These are phyloP conservation scores for Nemoura dubitans DNA, from an alignment of 2,888 invertebrate genomes.

Conservation along the genomic window DNA sequence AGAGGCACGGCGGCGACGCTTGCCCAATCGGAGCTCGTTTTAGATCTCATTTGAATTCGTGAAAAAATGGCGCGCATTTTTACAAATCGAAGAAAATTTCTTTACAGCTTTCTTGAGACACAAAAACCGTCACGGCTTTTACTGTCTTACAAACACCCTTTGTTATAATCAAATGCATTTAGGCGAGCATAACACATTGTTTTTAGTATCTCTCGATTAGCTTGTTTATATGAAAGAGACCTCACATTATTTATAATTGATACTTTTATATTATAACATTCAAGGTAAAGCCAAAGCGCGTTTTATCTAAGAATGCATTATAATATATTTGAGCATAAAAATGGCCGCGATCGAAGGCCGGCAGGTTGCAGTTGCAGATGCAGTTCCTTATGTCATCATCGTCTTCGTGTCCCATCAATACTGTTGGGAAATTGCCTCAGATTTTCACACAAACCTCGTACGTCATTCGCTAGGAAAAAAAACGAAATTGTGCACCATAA, in stretches of 20 bases:
- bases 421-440: not conserved
- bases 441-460: not conserved
- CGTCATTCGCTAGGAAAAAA: not conserved
- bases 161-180: not conserved
- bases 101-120: not conserved
- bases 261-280: not conserved
- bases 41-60: not conserved
- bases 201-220: not conserved
- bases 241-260: not conserved
- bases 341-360: not conserved
- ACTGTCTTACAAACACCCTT: not conserved
- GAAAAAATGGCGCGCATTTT: not conserved
- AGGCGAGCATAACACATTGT: not conserved
- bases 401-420: not conserved
- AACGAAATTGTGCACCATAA: too few species aligned
- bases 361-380: not conserved
- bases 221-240: not conserved
- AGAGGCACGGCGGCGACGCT: not conserved
- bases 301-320: not conserved
- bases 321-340: not conserved
- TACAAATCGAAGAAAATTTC: too few species aligned
- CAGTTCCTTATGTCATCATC: not conserved
- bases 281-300: not conserved
- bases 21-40: not conserved
- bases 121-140: not conserved